Evolutionary conservation across 37 sponge, comb jelly and placozoan species (phyloP).

Genomic region (Oopsacas minuta): DNA sequence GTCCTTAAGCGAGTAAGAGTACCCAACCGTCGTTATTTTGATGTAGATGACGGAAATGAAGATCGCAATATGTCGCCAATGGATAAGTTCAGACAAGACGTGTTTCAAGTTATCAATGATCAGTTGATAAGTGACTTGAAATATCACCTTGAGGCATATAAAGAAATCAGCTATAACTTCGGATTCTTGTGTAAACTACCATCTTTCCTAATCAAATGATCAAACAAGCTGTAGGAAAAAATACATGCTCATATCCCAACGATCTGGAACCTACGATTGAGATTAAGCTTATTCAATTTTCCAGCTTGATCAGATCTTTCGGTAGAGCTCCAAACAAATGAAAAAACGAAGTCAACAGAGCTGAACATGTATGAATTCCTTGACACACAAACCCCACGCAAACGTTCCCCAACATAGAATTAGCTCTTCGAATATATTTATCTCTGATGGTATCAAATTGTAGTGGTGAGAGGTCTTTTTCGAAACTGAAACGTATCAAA

Average conservation of each 20-base stretch:
- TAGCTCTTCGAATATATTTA: slow-evolving; percentile 20
- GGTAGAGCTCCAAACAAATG: slow-evolving; percentile 17
- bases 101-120: slow-evolving; percentile 16
- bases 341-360: slow-evolving; percentile 13
- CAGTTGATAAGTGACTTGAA: slow-evolving; percentile 9
- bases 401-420: slow-evolving; percentile 10
- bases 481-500: slow-evolving; percentile 16
- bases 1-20: slow-evolving; percentile 19
- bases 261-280: slow-evolving; percentile 18
- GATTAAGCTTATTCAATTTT: slow-evolving; percentile 17
- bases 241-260: slow-evolving; percentile 17
- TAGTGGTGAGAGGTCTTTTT: slow-evolving; percentile 17
- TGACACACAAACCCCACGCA: background rate
- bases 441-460: slow-evolving; percentile 19
- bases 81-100: slow-evolving; percentile 16
- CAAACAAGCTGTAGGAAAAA: slow-evolving; percentile 17
- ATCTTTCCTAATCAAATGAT: slow-evolving; percentile 13
- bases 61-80: slow-evolving; percentile 17
- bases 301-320: background rate
- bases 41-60: slow-evolving; percentile 17
- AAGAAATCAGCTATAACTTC: slow-evolving; percentile 16
- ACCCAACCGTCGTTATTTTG: slow-evolving; percentile 11
- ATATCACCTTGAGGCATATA: slow-evolving; percentile 17
- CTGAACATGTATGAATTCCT: slow-evolving; percentile 19
- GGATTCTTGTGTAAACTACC: slow-evolving; percentile 20